These are phyloP conservation scores for Bufo gargarizans DNA, from an alignment of 2,113 vertebrate genomes.

Conservation along the genomic window DNA sequence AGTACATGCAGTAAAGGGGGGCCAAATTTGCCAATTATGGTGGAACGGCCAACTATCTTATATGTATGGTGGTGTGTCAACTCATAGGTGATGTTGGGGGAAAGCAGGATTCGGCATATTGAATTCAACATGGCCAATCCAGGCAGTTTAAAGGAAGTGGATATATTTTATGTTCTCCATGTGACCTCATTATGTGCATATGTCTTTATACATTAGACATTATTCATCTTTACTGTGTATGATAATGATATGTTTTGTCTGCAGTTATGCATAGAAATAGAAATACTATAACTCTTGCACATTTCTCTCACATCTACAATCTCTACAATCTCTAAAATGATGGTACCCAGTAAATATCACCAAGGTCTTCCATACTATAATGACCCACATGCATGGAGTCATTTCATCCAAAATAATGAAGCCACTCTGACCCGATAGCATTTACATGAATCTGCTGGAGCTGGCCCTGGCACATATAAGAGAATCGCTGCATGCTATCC, in stretches of 20 bases:
- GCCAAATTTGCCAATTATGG: too few species aligned
- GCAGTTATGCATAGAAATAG: background rate
- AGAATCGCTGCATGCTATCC: slow-evolving; percentile 18
- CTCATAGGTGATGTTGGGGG: too few species aligned
- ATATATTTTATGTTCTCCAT: background rate
- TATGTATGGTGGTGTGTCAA: too few species aligned
- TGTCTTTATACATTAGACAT: too few species aligned
- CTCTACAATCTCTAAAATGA: too few species aligned
- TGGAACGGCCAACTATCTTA: too few species aligned
- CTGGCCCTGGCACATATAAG: background rate
- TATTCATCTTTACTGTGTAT: background rate
- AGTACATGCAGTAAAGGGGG: too few species aligned
- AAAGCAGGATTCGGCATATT: too few species aligned
- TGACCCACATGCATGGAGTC: background rate
- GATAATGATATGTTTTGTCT: background rate
- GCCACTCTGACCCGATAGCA: background rate
- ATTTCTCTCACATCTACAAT: too few species aligned
- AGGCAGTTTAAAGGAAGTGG: too few species aligned
- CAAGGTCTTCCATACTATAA: background rate
- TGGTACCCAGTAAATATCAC: background rate
- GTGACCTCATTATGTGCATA: background rate
- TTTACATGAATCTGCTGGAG: background rate
- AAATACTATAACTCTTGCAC: background rate
- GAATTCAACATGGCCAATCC: too few species aligned
- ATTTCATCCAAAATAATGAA: background rate